phyloP scores from a whole-genome alignment of 2,113 vertebrate genomes.

The Alectura lathami region DNA sequence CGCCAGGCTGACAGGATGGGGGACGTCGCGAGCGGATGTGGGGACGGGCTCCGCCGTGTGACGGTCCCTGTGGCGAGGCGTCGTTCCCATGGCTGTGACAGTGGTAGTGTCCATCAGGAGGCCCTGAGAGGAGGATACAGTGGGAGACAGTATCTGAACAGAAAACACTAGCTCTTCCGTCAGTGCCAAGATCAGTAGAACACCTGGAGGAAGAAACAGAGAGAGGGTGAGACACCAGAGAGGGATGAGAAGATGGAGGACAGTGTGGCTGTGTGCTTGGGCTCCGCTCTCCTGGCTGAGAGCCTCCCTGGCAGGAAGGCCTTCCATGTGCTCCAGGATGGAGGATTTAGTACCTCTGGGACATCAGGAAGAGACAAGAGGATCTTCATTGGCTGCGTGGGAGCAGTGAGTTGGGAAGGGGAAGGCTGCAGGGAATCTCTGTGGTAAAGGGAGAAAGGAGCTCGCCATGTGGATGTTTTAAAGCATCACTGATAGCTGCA shows the following conservation, averaged over 20 bases:
- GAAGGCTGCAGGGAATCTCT: not conserved
- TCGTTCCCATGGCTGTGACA: slow-evolving; percentile 77
- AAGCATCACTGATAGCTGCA: not conserved
- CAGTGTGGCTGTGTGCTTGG: rapidly evolving
- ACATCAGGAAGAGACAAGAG: not conserved
- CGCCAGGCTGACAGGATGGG: slow-evolving; percentile 32
- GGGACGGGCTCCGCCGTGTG: not conserved
- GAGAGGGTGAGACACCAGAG: not conserved
- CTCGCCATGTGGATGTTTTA: not conserved
- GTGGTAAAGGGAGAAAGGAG: not conserved
- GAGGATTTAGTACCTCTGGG: not conserved
- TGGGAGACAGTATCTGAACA: slow-evolving; percentile 82
- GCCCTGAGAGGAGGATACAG: slow-evolving; percentile 78
- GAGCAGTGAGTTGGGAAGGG: rapidly evolving
- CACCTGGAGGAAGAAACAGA: slow-evolving; percentile 77
- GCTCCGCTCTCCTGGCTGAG: not conserved
- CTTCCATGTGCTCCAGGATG: not conserved
- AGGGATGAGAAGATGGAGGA: not conserved
- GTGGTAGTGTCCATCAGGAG: slow-evolving; percentile 71
- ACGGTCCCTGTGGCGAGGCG: slow-evolving; percentile 45
- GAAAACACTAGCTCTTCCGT: slow-evolving; percentile 86
- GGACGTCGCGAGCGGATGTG: not conserved
- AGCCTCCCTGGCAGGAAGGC: not conserved
- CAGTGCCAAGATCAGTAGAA: slow-evolving; percentile 91
- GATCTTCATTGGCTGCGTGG: not conserved